phyloP scores from a whole-genome alignment of 2,888 invertebrate species.

The Coelopa pilipes region DNA sequence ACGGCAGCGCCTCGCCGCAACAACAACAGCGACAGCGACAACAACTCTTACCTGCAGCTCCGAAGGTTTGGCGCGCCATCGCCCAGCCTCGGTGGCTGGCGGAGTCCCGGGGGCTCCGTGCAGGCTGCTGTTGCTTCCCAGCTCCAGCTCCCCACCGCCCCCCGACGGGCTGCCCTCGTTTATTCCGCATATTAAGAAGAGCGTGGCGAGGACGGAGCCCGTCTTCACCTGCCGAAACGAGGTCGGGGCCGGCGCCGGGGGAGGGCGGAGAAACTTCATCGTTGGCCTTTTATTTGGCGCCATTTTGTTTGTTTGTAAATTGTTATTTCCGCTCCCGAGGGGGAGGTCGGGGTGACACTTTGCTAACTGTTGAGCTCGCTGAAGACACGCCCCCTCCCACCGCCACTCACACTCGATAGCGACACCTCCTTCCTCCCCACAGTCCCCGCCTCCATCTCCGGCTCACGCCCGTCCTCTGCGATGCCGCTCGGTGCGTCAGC shows the following conservation, averaged over 20 bases:
- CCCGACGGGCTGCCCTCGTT: no score
- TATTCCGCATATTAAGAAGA: conserved; percentile 25
- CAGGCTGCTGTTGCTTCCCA: not conserved
- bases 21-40: not conserved
- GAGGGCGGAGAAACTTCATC: conserved; percentile 21
- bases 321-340: conserved; percentile 25
- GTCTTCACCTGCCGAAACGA: not conserved
- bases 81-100: not conserved
- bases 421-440: not conserved
- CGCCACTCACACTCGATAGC: not conserved
- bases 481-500: not conserved
- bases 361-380: conserved; percentile 24
- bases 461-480: not conserved
- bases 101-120: not conserved
- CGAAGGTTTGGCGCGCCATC: no score
- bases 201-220: not conserved
- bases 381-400: not conserved
- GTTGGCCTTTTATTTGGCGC: conserved; percentile 29
- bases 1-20: not conserved
- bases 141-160: no score
- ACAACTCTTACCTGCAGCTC: not conserved
- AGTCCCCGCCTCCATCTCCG: not conserved
- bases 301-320: conserved; percentile 7
- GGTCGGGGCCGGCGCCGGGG: not conserved
- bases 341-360: conserved; percentile 21